Evolutionary conservation across 1,140 invertebrate species (phyloP), one percentile per base, ranked within the genome.

Genomic region (Bombus waltoni): DNA sequence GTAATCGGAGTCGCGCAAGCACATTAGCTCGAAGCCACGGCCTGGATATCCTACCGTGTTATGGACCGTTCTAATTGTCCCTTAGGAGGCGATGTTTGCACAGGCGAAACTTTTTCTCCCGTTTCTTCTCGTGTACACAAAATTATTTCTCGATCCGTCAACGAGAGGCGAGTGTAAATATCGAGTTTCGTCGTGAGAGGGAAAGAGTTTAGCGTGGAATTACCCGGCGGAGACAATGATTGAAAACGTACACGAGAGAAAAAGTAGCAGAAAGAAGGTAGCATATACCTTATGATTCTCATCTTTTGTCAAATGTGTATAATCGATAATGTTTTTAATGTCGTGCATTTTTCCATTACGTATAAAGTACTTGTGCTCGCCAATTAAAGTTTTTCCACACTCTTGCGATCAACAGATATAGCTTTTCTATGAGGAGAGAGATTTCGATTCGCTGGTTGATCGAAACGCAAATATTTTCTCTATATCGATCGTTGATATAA

Each of bases 101-200:
- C 65, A 85, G 59, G 65, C 84, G 75, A 83, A 90, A 73, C 47
- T 84, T 89, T 90, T 90, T 84, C 71, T 71, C 76, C 65, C n/a
- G 44, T 40, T 74, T 83, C 83, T 75, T 81, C 38, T 68, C 79
- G 77, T 90, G 79, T 85, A 90, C 88, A 90, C 71, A 90, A 88
- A 90, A 90, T 90, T 90, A 90, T 82, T 88, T 82, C 78, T 70
- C 86, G 79, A 89, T 89, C 81, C 89, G 85, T 89, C 85, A 87
- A 73, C 62, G 70, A 71, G 57, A 40, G 66, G 40, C 70, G 66
- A 79, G 72, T 59, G 62, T 68, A 72, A 87, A 80, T 89, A 68
- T 89, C 72, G 57, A 44, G 77, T 89, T 89, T 70, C 88, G 11
- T 47, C 57, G 28, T 28, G 53, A 80, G 40, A 72, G 70, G 10